Evolutionary conservation across 2,797 vertebrate genomes (phyloP), one percentile per base, ranked within the genome.

Genomic region (Poeciliopsis infans): DNA sequence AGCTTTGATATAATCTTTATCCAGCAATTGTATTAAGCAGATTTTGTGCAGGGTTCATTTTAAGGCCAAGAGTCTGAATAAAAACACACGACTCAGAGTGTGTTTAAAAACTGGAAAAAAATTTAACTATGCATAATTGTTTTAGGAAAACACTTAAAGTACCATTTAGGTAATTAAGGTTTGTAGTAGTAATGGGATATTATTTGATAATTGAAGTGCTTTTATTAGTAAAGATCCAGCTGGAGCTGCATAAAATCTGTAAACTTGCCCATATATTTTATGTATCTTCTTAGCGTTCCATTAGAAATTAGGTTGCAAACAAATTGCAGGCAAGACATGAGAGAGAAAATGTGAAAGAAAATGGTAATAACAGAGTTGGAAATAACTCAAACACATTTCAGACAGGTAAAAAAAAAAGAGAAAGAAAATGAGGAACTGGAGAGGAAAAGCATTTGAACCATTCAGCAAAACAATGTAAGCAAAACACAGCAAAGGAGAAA

Each of bases 401-500:
- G 11, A 69, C 0, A 10, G 10, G 10, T 55, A 2, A 31, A 69
- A 69, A 43, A 5, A 6, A 51, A 0, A 23, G 20, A 23, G 18
- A 51, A 51, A 8, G 49, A 51, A 7, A 45, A 7, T 0, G 10
- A 70, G 41, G 28, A n/a, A 45, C 5, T 70, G 11, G 39, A 69
- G 20, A 43, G 41, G 41, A 70, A 45, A 45, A 70, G 66, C 12
- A 1, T 28, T 70, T 43, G 23, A 45, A 45, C n/a, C 41, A 28
- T 45, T 45, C 68, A 70, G 25, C 41, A 45, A 45, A 69, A 45
- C 66, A 69, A 45, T 43, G 66, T 41, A 69, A 69, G 23, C 66
- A 69, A 45, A 70, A 70, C 5, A 23, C 39, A 25, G 39, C 23
- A 69, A 43, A 55, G 6, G 12, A 43, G 25, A 41, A n/a, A 41